phyloP scores from a whole-genome alignment of 2,888 invertebrate species.

The Ectemnius lituratus region DNA sequence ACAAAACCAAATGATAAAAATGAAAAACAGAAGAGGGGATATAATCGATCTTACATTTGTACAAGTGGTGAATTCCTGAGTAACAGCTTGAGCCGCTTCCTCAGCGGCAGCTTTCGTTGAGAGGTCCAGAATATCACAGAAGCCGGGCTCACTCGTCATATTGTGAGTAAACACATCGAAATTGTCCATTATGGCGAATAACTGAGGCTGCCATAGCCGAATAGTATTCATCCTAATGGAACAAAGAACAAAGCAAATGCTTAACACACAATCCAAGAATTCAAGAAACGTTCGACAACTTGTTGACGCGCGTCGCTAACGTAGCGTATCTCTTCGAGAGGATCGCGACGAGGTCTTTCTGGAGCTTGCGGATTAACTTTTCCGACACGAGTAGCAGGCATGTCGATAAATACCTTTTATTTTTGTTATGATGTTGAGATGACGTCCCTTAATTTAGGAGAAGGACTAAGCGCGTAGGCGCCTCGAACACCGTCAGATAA shows the following conservation, averaged over 20 bases:
- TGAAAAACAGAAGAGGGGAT: neutral
- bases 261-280: no score
- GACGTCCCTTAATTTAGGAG: slow-evolving; percentile 39
- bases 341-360: no score
- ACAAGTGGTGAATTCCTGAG: slow-evolving; percentile 18
- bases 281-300: no score
- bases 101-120: slow-evolving; percentile 27
- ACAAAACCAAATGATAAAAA: neutral
- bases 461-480: slow-evolving; percentile 23
- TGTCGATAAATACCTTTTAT: slow-evolving; percentile 16
- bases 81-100: neutral
- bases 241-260: neutral
- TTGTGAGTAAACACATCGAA: slow-evolving; percentile 38
- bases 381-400: neutral
- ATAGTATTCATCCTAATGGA: slow-evolving; percentile 85
- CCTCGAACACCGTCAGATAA: neutral
- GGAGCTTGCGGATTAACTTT: neutral
- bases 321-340: no score
- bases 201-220: slow-evolving; percentile 91
- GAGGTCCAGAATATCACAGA: slow-evolving; percentile 68
- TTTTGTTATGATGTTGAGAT: slow-evolving; percentile 24
- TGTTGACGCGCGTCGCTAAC: no score
- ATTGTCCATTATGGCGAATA: slow-evolving; percentile 82
- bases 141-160: slow-evolving; percentile 46
- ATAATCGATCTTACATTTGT: slow-evolving; percentile 27